A percentile compares a stretch with the other conserved stretches of the same genome.
Evolutionary conservation across 2,797 vertebrate species (phyloP).

Genomic region (Anolis apletophallus): DNA sequence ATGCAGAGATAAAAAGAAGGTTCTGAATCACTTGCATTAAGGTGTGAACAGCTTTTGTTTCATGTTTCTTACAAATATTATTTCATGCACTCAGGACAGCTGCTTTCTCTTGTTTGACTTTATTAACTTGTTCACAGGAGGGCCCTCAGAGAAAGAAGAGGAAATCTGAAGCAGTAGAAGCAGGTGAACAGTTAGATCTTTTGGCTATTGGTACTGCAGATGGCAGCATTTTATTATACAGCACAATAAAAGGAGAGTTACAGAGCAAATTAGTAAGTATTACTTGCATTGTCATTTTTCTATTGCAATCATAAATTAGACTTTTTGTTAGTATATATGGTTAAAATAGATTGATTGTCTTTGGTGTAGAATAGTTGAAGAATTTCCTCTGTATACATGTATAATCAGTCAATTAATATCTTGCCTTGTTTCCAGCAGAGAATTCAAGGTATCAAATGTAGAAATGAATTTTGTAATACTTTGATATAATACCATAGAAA

Average conservation of each 20-base stretch:
- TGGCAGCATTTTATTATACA: constrained; percentile 96
- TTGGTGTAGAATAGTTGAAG: not conserved
- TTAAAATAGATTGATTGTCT: not conserved
- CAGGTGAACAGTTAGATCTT: constrained; percentile 86
- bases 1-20: not conserved
- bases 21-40: not conserved
- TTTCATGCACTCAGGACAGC: not conserved
- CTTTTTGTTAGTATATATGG: not conserved
- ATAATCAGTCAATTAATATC: too few relatives aligned
- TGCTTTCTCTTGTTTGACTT: not conserved
- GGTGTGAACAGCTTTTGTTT: constrained; percentile 1
- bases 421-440: too few relatives aligned
- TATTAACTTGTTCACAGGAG: constrained; percentile 80
- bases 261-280: constrained; percentile 94
- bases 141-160: constrained; percentile 96
- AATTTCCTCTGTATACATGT: not conserved
- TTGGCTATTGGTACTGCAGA: constrained; percentile 96
- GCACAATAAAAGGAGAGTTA: constrained; percentile 91
- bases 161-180: constrained; percentile 88
- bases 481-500: not conserved
- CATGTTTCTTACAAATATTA: not conserved
- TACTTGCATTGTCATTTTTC: not conserved
- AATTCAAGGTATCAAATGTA: too few relatives aligned
- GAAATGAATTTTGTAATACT: not conserved
- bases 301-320: not conserved